Base-by-base conservation (phyloP, 2,797 vertebrate genomes). In the Otolemur crassicaudatus region DNA sequence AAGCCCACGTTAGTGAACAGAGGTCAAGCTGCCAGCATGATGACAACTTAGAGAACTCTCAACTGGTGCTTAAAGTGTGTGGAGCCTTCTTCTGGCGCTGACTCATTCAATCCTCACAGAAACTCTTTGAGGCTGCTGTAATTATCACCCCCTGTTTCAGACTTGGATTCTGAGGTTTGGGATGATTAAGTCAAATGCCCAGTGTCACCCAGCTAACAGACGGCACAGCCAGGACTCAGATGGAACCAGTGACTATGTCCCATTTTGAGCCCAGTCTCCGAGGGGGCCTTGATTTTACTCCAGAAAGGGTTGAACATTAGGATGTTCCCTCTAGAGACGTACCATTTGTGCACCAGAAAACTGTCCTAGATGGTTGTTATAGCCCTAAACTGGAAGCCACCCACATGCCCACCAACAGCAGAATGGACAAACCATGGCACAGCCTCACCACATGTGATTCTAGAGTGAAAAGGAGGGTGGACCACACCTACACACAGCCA, bases 1-100 rank as follows among this genome's bases (percentile, higher is more conserved):
- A 91, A 90, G 29, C 17, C 13, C 37, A 73, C 7, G 4, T 31
- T 34, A 40, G 10, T 84, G 83, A 87, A n/a, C 56, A 43, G 29
- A 81, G 72, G 91, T 83, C 92, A 91, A 88, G 60, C 80, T 97
- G 27, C 46, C 69, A 73, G 56, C 29, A 67, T 61, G 29, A 60
- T 40, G 61, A 46, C n/a, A 72, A 9, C 65, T 58, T 20, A 88
- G 40, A 82, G 58, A 94, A 87, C 43, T 69, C 31, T n/a, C 58
- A 46, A 9, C 23, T 5, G 43, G n/a, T 31, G 43, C 8, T 77
- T 31, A 79, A 14, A 4, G 7, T 34, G 67, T 46, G 11, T 63
- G 40, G 91, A 87, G 53, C 1, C 14, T 60, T 81, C 60, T 76
- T 73, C 17, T 81, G n/a, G 14, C 40, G 49, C 29, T 69, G 43